Conservation (phyloP, 2,888 invertebrate genomes). For the Priocnemis perturbator region DNA sequence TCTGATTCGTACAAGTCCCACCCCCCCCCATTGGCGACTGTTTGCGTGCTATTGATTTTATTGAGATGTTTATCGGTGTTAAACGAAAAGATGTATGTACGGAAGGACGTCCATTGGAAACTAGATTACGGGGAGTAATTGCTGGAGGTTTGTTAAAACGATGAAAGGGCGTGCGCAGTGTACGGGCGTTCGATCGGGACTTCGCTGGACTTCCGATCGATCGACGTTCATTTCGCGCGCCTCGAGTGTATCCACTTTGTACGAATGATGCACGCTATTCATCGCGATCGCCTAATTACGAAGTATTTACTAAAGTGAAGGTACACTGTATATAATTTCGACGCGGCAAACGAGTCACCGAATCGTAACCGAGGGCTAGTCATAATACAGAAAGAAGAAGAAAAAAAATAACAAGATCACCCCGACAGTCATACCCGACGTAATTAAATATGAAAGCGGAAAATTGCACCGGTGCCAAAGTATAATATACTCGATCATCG, state of each 20-base stretch:
- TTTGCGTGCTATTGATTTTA: conserved; percentile 56
- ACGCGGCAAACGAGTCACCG: neutral
- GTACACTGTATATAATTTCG: too few relatives aligned
- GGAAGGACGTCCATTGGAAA: neutral
- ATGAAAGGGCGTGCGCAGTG: neutral
- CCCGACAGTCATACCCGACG: neutral
- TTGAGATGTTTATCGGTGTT: conserved; percentile 57
- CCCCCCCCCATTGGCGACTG: conserved; percentile 21
- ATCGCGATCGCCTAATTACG: too few relatives aligned
- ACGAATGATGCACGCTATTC: too few relatives aligned
- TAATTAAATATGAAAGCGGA: too few relatives aligned
- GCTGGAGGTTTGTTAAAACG: neutral
- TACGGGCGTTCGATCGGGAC: neutral
- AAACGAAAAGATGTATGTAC: conserved; percentile 26
- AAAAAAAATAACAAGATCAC: neutral
- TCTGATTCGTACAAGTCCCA: conserved; percentile 17
- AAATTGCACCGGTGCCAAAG: too few relatives aligned
- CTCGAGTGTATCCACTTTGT: too few relatives aligned
- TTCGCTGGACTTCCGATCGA: too few relatives aligned
- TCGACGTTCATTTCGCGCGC: too few relatives aligned
- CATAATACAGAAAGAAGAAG: neutral
- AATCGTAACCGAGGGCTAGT: conserved; percentile 3
- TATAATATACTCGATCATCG: too few relatives aligned
- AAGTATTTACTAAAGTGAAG: too few relatives aligned
- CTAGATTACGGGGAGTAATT: too few relatives aligned